Conservation (phyloP, 2,797 vertebrate species). For the Pitangus sulphuratus region DNA sequence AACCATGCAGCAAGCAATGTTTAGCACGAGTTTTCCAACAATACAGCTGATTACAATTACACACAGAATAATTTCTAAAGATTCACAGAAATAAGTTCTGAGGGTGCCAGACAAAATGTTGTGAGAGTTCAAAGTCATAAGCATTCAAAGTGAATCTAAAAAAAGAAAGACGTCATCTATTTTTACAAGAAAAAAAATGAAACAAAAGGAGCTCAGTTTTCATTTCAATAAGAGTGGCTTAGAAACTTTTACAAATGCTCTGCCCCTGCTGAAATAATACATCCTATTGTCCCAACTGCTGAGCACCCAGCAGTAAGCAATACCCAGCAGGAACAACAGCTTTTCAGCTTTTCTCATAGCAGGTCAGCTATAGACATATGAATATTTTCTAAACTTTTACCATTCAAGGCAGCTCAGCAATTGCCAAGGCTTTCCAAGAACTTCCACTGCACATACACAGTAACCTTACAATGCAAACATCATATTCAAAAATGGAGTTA, state of each 20-base stretch:
- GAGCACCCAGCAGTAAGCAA: slow-evolving; percentile 11
- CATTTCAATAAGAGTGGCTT: slow-evolving; percentile 2
- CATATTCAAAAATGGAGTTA: not conserved
- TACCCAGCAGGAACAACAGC: not conserved
- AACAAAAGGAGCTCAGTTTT: slow-evolving; percentile 32
- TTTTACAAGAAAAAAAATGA: not conserved
- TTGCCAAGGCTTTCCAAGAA: not conserved
- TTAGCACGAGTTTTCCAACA: slow-evolving; percentile 13
- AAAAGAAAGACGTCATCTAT: not conserved
- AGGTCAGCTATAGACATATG: not conserved
- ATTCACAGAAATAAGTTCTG: not conserved
- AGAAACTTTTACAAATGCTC: slow-evolving; percentile 35
- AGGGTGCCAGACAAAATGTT: not conserved
- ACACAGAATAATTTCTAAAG: not conserved
- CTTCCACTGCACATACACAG: not conserved
- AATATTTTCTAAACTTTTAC: not conserved
- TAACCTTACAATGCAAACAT: not conserved
- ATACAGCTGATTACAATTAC: slow-evolving; percentile 8
- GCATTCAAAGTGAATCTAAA: not conserved
- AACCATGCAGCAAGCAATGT: not conserved
- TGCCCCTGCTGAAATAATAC: slow-evolving; percentile 38
- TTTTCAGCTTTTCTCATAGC: slow-evolving; percentile 41
- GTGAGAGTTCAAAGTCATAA: not conserved
- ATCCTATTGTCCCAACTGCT: slow-evolving; percentile 21
- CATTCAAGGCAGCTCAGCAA: not conserved